Conservation (phyloP, 2,888 invertebrate genomes). For the Erannis defoliaria region DNA sequence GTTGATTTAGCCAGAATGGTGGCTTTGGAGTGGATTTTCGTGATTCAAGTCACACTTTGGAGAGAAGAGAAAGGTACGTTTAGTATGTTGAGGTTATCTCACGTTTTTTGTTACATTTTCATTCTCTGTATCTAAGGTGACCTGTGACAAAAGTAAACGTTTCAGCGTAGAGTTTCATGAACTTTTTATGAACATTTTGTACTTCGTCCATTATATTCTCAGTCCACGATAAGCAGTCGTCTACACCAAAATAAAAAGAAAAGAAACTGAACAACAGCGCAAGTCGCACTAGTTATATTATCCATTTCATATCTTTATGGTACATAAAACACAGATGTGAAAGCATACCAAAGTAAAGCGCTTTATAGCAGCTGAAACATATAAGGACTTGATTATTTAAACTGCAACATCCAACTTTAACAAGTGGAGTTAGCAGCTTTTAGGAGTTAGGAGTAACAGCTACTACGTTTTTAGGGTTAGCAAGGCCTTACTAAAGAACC, state of each 20-base stretch:
- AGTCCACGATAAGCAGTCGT: constrained; percentile 8
- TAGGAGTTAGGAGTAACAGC: no score
- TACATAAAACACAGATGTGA: constrained; percentile 21
- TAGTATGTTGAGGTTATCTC: neutral
- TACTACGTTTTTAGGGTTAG: constrained; percentile 32
- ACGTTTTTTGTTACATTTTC: neutral
- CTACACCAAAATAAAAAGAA: neutral
- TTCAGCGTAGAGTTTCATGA: neutral
- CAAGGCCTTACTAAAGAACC: neutral
- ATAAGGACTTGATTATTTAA: constrained; percentile 36
- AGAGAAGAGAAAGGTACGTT: neutral
- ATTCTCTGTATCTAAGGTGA: no score
- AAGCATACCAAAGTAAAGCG: constrained; percentile 13
- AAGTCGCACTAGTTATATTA: constrained; percentile 1
- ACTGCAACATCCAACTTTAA: constrained; percentile 36
- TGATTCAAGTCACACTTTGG: neutral
- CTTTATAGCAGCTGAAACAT: constrained; percentile 4
- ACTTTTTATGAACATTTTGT: neutral
- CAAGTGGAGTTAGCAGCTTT: constrained; percentile 36
- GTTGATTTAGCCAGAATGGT: constrained; percentile 18
- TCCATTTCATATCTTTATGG: constrained; percentile 24
- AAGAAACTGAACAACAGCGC: neutral
- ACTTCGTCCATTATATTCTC: no score
- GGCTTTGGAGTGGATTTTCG: constrained; percentile 10
- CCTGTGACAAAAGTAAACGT: no score